These are phyloP conservation scores for Gymnogyps californianus DNA, from an alignment of 2,113 vertebrate species.

Conservation along the genomic window DNA sequence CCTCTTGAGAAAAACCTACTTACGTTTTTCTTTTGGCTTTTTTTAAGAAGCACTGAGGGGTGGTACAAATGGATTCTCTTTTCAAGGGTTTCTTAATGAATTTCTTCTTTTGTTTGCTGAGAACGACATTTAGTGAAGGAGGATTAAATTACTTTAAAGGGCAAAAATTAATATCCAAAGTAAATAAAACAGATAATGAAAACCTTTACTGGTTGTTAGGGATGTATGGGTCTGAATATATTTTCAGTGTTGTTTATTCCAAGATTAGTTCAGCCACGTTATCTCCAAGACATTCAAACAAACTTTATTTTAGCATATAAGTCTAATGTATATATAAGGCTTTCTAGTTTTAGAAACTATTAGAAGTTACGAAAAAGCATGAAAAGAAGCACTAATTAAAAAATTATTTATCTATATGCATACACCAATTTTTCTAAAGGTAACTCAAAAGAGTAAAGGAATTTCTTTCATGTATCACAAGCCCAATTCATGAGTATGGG, in stretches of 20 bases:
- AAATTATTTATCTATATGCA: not conserved
- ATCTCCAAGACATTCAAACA: not conserved
- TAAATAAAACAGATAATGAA: not conserved
- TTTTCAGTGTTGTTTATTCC: not conserved
- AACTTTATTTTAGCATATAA: not conserved
- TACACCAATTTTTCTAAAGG: not conserved
- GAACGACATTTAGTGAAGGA: conserved; percentile 14
- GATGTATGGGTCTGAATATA: not conserved
- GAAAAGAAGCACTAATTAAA: not conserved
- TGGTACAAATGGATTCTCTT: conserved; percentile 88
- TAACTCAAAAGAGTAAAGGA: not conserved
- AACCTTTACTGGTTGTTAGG: not conserved
- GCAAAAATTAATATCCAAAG: not conserved
- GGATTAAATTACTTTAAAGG: not conserved
- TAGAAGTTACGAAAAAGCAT: not conserved
- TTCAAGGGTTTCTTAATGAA: conserved; percentile 87
- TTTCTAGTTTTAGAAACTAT: not conserved
- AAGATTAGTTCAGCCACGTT: not conserved
- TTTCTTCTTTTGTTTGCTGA: conserved; percentile 88
- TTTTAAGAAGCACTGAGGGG: conserved; percentile 82
- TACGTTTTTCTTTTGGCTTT: conserved; percentile 69
- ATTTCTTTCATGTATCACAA: not conserved
- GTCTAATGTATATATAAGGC: not conserved
- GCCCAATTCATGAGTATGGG: not conserved
- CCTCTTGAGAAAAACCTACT: not conserved